Conservation (phyloP, 2,113 vertebrate genomes). For the Chascanopsetta lugubris region DNA sequence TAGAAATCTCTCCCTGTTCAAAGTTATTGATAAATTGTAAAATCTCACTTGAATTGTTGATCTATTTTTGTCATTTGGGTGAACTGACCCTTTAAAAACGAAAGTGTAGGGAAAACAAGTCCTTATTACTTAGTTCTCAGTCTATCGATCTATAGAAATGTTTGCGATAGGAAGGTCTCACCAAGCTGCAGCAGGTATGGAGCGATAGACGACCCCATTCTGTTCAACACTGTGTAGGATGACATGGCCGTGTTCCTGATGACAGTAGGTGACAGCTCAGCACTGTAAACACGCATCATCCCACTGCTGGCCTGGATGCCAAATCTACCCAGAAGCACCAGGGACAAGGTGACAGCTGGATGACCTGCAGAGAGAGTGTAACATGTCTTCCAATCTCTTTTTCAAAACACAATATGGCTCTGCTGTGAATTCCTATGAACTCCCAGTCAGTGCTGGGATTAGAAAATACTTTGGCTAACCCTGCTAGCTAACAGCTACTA, state of each 20-base stretch:
- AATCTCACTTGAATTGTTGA: too few species aligned
- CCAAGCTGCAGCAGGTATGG: slow-evolving; percentile 57
- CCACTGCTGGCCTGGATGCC: slow-evolving; percentile 19
- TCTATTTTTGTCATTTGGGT: neutral
- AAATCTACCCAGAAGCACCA: slow-evolving; percentile 64
- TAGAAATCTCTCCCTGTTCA: neutral
- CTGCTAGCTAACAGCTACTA: too few species aligned
- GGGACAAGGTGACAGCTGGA: slow-evolving; percentile 27
- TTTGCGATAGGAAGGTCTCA: slow-evolving; percentile 34
- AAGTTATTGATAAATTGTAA: neutral
- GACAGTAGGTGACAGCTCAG: slow-evolving; percentile 65
- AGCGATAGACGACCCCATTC: slow-evolving; percentile 45
- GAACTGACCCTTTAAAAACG: neutral
- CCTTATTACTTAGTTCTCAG: too few species aligned
- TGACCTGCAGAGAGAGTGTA: slow-evolving; percentile 41
- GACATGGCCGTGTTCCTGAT: slow-evolving; percentile 65
- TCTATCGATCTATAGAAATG: neutral
- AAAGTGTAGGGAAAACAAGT: too few species aligned
- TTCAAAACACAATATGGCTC: too few species aligned
- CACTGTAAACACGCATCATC: slow-evolving; percentile 30
- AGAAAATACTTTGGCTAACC: too few species aligned
- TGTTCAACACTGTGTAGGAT: slow-evolving; percentile 50
- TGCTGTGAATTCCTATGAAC: too few species aligned
- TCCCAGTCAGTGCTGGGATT: too few species aligned
- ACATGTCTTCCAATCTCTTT: neutral